phyloP scores from a whole-genome alignment of 2,797 vertebrate species.

The Sandelia bainsii region DNA sequence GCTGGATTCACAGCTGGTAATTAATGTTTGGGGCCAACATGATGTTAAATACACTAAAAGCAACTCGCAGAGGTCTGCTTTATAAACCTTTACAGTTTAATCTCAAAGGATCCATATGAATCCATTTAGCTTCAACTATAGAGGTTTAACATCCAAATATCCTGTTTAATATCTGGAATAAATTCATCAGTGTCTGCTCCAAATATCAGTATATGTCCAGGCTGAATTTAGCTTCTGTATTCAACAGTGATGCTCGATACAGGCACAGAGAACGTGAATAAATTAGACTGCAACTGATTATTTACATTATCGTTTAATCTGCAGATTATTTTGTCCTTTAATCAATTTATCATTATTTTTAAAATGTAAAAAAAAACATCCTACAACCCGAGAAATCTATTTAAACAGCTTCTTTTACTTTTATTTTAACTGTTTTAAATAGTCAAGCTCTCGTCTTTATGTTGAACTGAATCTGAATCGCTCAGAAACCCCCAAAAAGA shows the following conservation, averaged over 20 bases:
- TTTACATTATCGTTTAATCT: neutral
- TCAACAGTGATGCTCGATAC: neutral
- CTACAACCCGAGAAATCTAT: too few species aligned
- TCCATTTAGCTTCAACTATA: slow-evolving; percentile 16
- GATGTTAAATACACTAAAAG: slow-evolving; percentile 61
- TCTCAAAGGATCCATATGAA: slow-evolving; percentile 37
- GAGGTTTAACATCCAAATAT: slow-evolving; percentile 21
- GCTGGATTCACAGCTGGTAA: slow-evolving; percentile 55
- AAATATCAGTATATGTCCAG: neutral
- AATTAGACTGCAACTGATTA: neutral
- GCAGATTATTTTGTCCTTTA: too few species aligned
- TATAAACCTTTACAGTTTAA: slow-evolving; percentile 29
- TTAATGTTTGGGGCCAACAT: slow-evolving; percentile 53
- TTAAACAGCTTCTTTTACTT: too few species aligned
- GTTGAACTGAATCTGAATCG: too few species aligned
- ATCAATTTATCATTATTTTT: neutral
- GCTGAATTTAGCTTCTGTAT: neutral
- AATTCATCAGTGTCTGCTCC: neutral
- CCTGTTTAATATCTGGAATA: slow-evolving; percentile 11
- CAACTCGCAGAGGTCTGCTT: slow-evolving; percentile 22
- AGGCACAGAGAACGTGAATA: neutral
- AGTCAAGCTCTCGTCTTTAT: too few species aligned
- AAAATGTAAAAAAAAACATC: neutral
- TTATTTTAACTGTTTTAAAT: too few species aligned
- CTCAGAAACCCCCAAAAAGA: too few species aligned